Evolutionary conservation across 2,113 vertebrate species (phyloP), one percentile per base, ranked within the genome.

Genomic region (Datnioides undecimradiatus): DNA sequence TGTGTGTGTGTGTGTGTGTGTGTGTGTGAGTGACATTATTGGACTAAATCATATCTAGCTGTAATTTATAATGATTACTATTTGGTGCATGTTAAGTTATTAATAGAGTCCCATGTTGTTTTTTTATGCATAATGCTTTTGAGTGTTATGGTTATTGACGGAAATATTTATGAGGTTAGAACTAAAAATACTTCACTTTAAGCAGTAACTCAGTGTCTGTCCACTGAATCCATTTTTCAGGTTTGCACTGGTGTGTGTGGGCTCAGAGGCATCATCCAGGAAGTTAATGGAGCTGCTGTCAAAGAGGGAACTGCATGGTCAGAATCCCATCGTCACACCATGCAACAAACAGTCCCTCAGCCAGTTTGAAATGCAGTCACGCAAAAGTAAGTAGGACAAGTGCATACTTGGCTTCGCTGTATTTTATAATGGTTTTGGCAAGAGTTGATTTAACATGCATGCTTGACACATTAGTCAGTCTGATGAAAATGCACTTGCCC

Each of bases 281-380:
- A 99, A 99, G 88, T 79, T 99, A 83, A 96, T 98, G 97, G 98
- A 99, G 82, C 92, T 99, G 57, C 94, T 99, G 59, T 97, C 98
- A 63, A 99, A 99, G 92, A 95, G 97, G 89, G 98, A 99, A 90
- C 94, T 99, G 31, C 98, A 99, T 57, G 98, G 98, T 51, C 98
- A 99, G 87, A 99, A 98, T 95, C 98, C 98, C 65, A 97, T 99
- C 54, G 97, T 99, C 75, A 99, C 98, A 21, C 97, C 98, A 0
- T 99, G 98, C 92, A 99, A 99, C 94, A 99, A 99, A 82, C 98
- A 99, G 88, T 99, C 98, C 38, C 95, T 99, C 90, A 99, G 97
- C 95, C 98, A 99, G 65, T 99, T 99, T 95, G 98, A 99, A 96
- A 96, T 99, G 96, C 98, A 99, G 92, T 99, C 98, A 69, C 95